Evolutionary conservation across 2,888 invertebrate species (phyloP).

Genomic region (Tipula helvola): DNA sequence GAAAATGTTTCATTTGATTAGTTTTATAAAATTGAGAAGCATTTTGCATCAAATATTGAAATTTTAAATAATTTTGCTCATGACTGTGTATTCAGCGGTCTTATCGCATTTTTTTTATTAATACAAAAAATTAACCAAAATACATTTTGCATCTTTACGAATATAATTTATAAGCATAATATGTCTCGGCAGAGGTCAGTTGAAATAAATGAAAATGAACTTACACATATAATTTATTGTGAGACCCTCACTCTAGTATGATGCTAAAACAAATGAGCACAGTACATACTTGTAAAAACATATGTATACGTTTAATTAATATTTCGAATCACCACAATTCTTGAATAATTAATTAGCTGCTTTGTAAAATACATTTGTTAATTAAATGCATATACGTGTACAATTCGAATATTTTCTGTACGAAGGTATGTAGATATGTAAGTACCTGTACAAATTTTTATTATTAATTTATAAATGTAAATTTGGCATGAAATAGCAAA

Average conservation of each 20-base stretch:
- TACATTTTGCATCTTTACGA: background rate
- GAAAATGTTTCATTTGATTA: too few relatives aligned
- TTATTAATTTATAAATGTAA: constrained; percentile 21
- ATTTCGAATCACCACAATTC: background rate
- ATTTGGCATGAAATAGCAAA: constrained; percentile 34
- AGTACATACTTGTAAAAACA: background rate
- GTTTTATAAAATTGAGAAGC: too few relatives aligned
- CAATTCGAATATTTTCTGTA: background rate
- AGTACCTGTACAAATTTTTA: background rate
- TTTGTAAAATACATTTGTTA: background rate
- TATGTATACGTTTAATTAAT: background rate
- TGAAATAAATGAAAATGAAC: background rate
- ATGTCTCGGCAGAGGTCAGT: background rate
- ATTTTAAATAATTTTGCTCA: too few relatives aligned
- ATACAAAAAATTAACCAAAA: background rate
- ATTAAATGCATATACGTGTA: background rate
- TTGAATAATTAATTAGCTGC: background rate
- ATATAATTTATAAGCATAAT: background rate
- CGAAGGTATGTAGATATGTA: background rate
- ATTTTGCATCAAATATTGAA: too few relatives aligned
- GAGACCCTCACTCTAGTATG: background rate
- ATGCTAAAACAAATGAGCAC: background rate
- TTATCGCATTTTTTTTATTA: background rate
- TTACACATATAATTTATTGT: background rate
- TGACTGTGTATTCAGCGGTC: background rate